Base-by-base conservation (phyloP, 2,797 vertebrate species). In the Acanthurus lineatus region DNA sequence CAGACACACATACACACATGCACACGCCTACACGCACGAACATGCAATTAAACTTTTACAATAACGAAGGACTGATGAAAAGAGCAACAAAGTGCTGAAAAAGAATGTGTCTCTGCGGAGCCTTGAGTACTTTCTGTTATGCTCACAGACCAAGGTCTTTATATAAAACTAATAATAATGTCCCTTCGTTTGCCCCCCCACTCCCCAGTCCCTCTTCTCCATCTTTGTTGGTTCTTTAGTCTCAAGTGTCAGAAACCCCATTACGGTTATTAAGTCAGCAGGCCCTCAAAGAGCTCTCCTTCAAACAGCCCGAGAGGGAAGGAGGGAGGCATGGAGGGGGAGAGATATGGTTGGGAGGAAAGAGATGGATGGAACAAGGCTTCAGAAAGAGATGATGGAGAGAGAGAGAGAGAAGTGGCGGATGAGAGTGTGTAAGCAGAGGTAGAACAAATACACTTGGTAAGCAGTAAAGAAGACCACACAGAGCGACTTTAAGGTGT, bases 221-320 rank as follows among this genome's bases (percentile, higher is more conserved):
- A 20, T 77, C 53, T 82, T 86, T 89, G 83, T 81, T 76, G 84
- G 73, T 79, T 87, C 83, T 87, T 86, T 78, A 86, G 88, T 91
- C 92, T 90, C 87, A 88, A 95, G 91, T 91, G 93, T 92, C 92
- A 92, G 65, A 91, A 94, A 91, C 86, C 87, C 91, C 89, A 93
- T 95, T 93, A 93, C 88, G 90, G 92, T 93, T 93, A 94, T 94
- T 92, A 94, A 94, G 90, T 91, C 86, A 79, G 86, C 16, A 44
- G 88, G 90, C 89, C 91, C 90, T 91, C 89, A 92, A 92, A 92
- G 89, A 89, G 87, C 81, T 88, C 84, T 81, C 83, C 86, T 89
- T 91, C 86, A 91, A 91, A 92, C 81, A 63, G 62, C 60, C 45
- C 9, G 57, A 38, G 63, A 59, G 38, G 47, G 73, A 19, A 73